Percentiles rank a stretch among this genome's conserved stretches.
These are phyloP conservation scores for Crypturellus undulatus DNA, from an alignment of 2,113 vertebrate species.

Conservation along the genomic window DNA sequence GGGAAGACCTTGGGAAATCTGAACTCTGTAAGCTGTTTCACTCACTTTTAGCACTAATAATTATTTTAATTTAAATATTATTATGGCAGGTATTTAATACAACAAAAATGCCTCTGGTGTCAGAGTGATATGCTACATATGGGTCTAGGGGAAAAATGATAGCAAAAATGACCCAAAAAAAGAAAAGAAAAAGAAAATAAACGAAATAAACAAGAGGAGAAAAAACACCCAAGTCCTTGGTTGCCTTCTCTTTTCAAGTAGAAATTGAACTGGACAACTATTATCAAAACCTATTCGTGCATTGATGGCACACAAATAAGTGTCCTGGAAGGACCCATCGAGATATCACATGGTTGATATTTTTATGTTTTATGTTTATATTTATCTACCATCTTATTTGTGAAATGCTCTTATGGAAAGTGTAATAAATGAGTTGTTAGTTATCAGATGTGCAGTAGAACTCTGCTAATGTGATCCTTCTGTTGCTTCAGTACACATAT, in stretches of 20 bases:
- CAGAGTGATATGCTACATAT: background rate
- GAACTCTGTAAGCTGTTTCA: background rate
- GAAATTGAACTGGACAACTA: background rate
- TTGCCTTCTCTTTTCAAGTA: background rate
- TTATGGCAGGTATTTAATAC: constrained; percentile 5
- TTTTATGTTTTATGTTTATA: background rate
- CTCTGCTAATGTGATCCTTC: background rate
- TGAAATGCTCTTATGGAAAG: background rate
- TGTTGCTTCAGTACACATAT: background rate
- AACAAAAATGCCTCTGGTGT: background rate
- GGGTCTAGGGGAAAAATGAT: background rate
- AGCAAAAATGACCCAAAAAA: background rate
- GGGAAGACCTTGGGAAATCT: background rate
- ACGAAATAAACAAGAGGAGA: background rate
- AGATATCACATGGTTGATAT: background rate
- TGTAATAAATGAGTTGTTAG: background rate
- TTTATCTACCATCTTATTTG: background rate
- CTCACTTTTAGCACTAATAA: background rate
- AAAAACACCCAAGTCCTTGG: background rate
- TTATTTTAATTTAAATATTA: background rate
- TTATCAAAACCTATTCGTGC: background rate
- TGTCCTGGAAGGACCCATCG: background rate
- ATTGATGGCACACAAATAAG: background rate
- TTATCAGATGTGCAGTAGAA: background rate
- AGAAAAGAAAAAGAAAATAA: background rate